phyloP scores from a whole-genome alignment of 2,888 invertebrate genomes.

The Mesodorylaimus sp. region DNA sequence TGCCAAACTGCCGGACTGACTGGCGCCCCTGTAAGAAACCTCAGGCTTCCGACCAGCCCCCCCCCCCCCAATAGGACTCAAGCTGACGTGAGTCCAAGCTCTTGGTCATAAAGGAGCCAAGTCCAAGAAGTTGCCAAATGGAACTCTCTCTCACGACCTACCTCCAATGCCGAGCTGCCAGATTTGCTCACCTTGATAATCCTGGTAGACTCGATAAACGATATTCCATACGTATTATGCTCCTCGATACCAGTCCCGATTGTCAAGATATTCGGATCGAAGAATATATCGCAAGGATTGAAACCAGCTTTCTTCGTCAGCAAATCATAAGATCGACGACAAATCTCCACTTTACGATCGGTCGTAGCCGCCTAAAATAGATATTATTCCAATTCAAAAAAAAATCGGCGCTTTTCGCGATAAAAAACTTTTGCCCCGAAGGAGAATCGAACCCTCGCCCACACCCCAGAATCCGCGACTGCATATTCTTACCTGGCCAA shows the following conservation, averaged over 20 bases:
- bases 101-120: too few relatives aligned
- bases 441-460: neutral
- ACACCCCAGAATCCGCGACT: neutral
- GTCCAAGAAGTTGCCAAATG: too few relatives aligned
- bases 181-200: constrained; percentile 37
- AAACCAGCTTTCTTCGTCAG: constrained; percentile 38
- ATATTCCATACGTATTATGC: constrained; percentile 39
- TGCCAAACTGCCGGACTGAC: too few relatives aligned
- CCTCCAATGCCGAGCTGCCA: too few relatives aligned
- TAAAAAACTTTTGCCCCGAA: neutral
- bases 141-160: too few relatives aligned
- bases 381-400: neutral
- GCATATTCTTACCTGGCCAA: constrained; percentile 36
- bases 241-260: constrained; percentile 45
- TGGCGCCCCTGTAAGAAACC: too few relatives aligned
- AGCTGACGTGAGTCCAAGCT: too few relatives aligned
- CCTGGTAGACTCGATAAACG: constrained; percentile 39
- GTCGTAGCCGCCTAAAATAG: constrained; percentile 36
- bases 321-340: constrained; percentile 39
- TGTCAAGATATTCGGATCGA: constrained; percentile 44
- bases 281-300: constrained; percentile 41
- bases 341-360: constrained; percentile 40
- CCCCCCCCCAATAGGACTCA: too few relatives aligned
- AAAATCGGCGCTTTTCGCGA: neutral
- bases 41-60: too few relatives aligned